phyloP scores from a whole-genome alignment of 30 jellyfish, hydroid and myxozoan species.

The Chrysaora quinquecirrha region DNA sequence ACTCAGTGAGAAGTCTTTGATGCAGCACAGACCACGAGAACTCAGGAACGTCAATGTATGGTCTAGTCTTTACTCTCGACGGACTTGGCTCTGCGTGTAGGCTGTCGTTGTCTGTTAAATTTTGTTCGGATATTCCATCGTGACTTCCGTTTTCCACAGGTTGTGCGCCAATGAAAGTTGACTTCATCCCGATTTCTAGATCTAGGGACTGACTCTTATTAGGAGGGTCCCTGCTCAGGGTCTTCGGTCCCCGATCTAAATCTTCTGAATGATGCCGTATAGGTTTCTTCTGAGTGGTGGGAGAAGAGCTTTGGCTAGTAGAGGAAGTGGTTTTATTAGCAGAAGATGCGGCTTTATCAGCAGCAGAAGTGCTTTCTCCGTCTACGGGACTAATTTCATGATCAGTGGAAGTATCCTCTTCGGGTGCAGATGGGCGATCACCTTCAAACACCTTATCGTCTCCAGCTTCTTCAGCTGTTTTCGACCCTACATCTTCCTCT shows the following conservation, averaged over 20 bases:
- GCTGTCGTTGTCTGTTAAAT: slow-evolving; percentile 5
- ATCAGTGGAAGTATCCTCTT: background rate
- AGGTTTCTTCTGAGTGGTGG: background rate
- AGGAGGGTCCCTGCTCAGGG: slow-evolving; percentile 14
- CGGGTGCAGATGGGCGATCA: too few relatives aligned
- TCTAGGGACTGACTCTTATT: slow-evolving; percentile 46
- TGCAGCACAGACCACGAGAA: slow-evolving; percentile 92
- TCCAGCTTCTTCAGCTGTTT: slow-evolving; percentile 15
- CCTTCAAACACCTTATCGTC: background rate
- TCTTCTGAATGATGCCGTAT: slow-evolving; percentile 52
- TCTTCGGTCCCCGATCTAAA: background rate
- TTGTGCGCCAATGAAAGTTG: slow-evolving; percentile 44
- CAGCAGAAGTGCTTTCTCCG: too few relatives aligned
- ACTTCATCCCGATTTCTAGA: slow-evolving; percentile 51
- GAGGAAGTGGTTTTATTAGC: background rate
- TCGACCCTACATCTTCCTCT: background rate
- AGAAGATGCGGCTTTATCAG: background rate
- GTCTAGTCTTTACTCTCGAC: slow-evolving; percentile 70
- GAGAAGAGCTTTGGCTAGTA: background rate
- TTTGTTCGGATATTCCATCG: background rate
- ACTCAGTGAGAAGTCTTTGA: slow-evolving; percentile 90
- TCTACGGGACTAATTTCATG: background rate
- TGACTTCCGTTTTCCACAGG: slow-evolving; percentile 22
- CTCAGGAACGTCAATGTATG: slow-evolving; percentile 93
- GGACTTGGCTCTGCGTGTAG: slow-evolving; percentile 29